phyloP scores from a whole-genome alignment of 2,888 invertebrate species.

The Sphecodes monilicornis region DNA sequence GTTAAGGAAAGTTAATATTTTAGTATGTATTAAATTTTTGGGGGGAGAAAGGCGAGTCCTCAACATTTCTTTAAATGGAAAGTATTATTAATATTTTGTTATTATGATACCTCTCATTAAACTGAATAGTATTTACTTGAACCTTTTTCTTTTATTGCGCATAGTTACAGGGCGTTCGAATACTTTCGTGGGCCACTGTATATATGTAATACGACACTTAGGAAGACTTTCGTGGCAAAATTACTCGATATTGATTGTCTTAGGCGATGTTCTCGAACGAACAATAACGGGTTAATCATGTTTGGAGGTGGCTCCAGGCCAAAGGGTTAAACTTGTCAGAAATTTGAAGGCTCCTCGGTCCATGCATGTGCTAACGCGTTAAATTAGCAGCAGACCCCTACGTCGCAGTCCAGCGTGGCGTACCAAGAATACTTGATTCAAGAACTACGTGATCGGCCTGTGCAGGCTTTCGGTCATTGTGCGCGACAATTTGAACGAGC shows the following conservation, averaged over 20 bases:
- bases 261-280: not conserved
- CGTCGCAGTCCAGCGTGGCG: conserved; percentile 36
- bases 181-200: no score
- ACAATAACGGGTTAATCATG: not conserved
- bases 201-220: no score
- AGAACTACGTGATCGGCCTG: conserved; percentile 56
- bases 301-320: not conserved
- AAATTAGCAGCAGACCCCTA: conserved; percentile 40
- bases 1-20: no score
- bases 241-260: not conserved
- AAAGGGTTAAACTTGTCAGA: conserved; percentile 18
- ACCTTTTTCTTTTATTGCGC: no score
- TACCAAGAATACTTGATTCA: conserved; percentile 53
- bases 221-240: not conserved
- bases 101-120: no score
- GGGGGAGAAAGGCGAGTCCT: no score
- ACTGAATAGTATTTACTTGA: no score
- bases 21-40: no score
- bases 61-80: no score
- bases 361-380: conserved; percentile 23
- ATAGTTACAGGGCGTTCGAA: no score
- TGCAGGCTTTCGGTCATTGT: conserved; percentile 41
- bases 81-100: no score
- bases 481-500: conserved; percentile 46
- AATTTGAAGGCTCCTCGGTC: conserved; percentile 18